Evolutionary conservation across 2,113 vertebrate species (phyloP), one percentile per base, ranked within the genome.

Genomic region (Toxotes jaculatrix): DNA sequence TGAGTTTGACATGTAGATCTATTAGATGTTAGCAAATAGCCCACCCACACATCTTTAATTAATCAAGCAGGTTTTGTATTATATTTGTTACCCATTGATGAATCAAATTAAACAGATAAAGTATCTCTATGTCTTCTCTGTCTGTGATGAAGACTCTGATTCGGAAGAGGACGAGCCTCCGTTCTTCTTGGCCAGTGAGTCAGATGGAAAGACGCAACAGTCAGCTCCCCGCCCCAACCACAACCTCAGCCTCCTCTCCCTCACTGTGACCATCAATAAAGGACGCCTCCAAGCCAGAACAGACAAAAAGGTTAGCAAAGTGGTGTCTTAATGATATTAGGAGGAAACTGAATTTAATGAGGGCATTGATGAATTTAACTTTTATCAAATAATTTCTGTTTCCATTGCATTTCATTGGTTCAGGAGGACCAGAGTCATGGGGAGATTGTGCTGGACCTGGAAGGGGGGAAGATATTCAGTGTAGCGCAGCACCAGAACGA

Each of bases 81-180:
- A 13, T 36, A 71, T 83, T 80, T 77, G 67, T 31, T 5, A 61
- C 63, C 65, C 67, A 62, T 21, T 51, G 59, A 51, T 72, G 4
- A 21, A 56, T 43, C 5, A 71, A 57, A 62, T 74, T 27, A 53
- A 70, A 0, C 0, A 7, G 3, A 7, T 60, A 17, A 68, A 27
- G 16, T 19, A 1, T 75, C 14, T 69, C 7, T 64, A 19, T 66
- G 38, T 27, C 68, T n/a, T 51, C 27, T 53, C n/a, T 63, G 13
- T 80, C 16, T 62, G 21, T 31, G 31, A 70, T 23, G 19, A 49
- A 94, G 97, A 98, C 91, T 98, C 97, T 0, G 97, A 98, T 87
- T 98, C 97, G 0, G 97, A 98, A 0, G 97, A 98, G 0, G 97
- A 98, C 5, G 97, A 97, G 4, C 62, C 95, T 60, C 95, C 90